A percentile compares a stretch with the other conserved stretches of the same genome.
Conservation (phyloP, 1,140 invertebrate species). For the Tigriopus japonicus region DNA sequence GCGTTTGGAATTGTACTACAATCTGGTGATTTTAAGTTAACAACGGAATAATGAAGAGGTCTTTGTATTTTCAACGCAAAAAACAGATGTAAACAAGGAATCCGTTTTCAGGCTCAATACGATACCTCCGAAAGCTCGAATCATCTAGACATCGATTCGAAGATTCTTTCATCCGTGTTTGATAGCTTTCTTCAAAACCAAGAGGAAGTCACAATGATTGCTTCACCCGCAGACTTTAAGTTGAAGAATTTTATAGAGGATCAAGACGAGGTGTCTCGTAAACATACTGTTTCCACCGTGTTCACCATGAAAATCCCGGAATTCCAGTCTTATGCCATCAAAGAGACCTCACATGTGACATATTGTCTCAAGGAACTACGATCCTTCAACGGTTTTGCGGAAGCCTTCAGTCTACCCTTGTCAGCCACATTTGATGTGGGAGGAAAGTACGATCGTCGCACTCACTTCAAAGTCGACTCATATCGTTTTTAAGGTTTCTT, state of each 20-base stretch:
- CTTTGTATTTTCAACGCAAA: too few species aligned
- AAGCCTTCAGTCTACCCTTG: neutral
- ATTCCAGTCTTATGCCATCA: neutral
- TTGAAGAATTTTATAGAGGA: conserved; percentile 7
- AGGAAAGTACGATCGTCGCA: neutral
- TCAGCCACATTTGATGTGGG: neutral
- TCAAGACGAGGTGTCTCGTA: neutral
- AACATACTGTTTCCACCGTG: neutral
- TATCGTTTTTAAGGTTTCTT: too few species aligned
- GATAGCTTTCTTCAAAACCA: neutral
- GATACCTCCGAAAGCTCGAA: neutral
- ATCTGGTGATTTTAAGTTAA: too few species aligned
- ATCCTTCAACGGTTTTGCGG: neutral
- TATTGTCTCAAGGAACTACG: conserved; percentile 6
- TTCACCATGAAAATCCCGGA: neutral
- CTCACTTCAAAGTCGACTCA: too few species aligned
- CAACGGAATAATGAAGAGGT: too few species aligned
- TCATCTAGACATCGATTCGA: neutral
- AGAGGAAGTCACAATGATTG: conserved; percentile 1
- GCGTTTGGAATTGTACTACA: too few species aligned
- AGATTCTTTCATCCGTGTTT: neutral
- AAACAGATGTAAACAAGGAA: too few species aligned
- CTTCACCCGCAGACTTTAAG: neutral
- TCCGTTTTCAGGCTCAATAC: neutral
- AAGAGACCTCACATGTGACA: neutral